These are phyloP conservation scores for Arizona elegans DNA, from an alignment of 2,113 vertebrate species.

Conservation along the genomic window DNA sequence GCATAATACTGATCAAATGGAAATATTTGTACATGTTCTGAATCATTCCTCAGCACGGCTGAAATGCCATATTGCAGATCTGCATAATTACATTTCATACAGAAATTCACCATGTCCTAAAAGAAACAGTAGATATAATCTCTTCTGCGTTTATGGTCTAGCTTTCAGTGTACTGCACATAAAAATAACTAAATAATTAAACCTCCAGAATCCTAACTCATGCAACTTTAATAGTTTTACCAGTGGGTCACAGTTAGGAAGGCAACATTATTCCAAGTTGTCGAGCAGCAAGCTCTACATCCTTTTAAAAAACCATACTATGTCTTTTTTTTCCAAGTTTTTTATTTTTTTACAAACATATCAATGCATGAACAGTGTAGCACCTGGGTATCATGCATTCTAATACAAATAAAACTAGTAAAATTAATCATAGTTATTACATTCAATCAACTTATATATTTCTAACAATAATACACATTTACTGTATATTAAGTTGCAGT, in stretches of 20 bases:
- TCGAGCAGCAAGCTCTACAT: no score
- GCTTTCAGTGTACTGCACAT: background rate
- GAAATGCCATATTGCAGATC: background rate
- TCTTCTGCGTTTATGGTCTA: background rate
- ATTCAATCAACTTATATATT: no score
- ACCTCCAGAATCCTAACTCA: background rate
- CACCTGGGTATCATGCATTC: no score
- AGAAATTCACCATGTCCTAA: background rate
- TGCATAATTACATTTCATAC: background rate
- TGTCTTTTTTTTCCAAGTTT: no score
- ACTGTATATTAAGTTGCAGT: no score
- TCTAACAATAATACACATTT: no score
- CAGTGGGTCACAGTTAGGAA: background rate
- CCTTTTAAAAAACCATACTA: background rate
- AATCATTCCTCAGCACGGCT: background rate
- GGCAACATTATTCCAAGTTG: background rate
- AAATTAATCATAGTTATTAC: no score
- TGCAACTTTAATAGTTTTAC: background rate
- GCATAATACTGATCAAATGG: background rate
- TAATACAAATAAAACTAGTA: no score
- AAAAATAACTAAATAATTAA: background rate
- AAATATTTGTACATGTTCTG: constrained; percentile 2
- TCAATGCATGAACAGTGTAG: no score
- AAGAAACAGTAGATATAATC: background rate
- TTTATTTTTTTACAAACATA: no score